Base-by-base conservation (phyloP, 2,888 invertebrate genomes). In the Resseliella maxima region DNA sequence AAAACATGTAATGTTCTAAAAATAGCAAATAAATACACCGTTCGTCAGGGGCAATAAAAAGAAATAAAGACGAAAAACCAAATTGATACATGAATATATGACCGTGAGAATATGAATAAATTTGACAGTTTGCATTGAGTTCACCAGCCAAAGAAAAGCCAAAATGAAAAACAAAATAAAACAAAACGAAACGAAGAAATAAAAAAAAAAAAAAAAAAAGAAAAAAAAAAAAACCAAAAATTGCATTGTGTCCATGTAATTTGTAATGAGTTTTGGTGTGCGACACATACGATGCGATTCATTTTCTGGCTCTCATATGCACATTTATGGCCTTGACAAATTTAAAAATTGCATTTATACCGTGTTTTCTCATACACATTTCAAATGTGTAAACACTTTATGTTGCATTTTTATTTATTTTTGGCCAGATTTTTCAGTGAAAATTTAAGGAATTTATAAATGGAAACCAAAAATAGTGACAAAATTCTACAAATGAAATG, bases 71-170 rank as follows among this genome's bases (percentile, higher is more conserved):
- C 5, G 50, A 50, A 18, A 18, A 18, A 41, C 41, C 5, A 41
- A 41, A 50, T 12, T 50, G 50, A 50, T 2, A 59, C 59, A 59
- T 59, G 24, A 59, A 8, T 59, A n/a, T n/a, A 59, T 59, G 59
- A 59, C 59, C 59, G 24, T 59, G 59, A 59, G 59, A 59, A 24
- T 59, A 59, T 59, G 59, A 59, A 59, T 59, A 59, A n/a, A 24
- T 59, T 59, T 59, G 59, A 59, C 59, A 59, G 24, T 24, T 2
- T 12, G 15, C 8, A 50, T 50, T 15, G 15, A 50, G 18, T 50
- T 50, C 46, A 50, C 46, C 46, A 50, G 46, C n/a, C n/a, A 15
- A 15, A 50, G 18, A 15, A 15, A 50, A 50, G 46, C 46, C 41
- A 41, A 41, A 8, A 50, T 15, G 46, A 50, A 50, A 50, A 6